These are phyloP conservation scores for Caradrina clavipalpis DNA, from an alignment of 2,888 invertebrate genomes.

Conservation along the genomic window DNA sequence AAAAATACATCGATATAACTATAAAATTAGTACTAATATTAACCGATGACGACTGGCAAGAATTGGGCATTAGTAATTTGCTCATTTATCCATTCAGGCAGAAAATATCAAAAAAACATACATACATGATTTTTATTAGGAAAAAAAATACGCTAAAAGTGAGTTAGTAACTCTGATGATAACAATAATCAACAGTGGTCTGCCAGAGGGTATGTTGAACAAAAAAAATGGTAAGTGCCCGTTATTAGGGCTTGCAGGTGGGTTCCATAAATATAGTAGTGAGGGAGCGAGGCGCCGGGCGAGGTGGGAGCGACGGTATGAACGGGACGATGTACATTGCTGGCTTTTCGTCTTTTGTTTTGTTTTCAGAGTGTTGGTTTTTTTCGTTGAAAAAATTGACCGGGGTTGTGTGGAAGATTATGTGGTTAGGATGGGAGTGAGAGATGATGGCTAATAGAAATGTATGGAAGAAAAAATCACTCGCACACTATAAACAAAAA, in stretches of 20 bases:
- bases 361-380: too few relatives aligned
- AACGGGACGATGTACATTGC: conserved; percentile 62
- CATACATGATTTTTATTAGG: background rate
- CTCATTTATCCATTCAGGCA: background rate
- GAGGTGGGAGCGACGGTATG: conserved; percentile 1
- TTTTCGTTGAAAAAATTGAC: too few relatives aligned
- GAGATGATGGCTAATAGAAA: too few relatives aligned
- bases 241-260: conserved; percentile 67
- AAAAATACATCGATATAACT: background rate
- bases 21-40: background rate
- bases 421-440: too few relatives aligned
- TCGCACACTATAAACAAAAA: too few relatives aligned
- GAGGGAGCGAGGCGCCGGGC: conserved; percentile 25
- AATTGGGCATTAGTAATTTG: conserved; percentile 30
- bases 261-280: conserved; percentile 53
- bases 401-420: too few relatives aligned
- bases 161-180: conserved; percentile 1
- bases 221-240: conserved; percentile 63
- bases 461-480: too few relatives aligned
- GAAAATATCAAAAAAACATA: conserved; percentile 15
- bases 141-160: background rate
- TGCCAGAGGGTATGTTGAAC: conserved; percentile 53
- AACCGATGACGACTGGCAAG: conserved; percentile 11
- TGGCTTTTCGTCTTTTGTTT: background rate
- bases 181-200: conserved; percentile 19